Conservation (phyloP, 2,888 invertebrate species). For the Scaptomyza cyrtandrae region DNA sequence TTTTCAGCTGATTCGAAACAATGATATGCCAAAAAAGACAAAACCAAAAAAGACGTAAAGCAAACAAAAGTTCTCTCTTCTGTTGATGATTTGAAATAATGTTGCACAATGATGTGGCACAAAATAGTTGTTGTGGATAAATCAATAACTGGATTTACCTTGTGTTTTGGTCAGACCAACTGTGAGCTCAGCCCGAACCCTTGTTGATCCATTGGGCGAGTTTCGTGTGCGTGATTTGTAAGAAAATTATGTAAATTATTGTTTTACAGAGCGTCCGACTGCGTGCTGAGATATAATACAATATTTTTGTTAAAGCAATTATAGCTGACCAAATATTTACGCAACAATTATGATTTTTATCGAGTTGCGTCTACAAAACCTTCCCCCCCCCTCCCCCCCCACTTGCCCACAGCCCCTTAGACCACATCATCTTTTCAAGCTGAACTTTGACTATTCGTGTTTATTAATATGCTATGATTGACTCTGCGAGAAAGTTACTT, state of each 20-base stretch:
- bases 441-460: constrained; percentile 33
- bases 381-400: neutral
- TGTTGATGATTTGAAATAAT: constrained; percentile 67
- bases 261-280: constrained; percentile 54
- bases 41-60: constrained; percentile 23
- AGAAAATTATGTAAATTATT: constrained; percentile 77
- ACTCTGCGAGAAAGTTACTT: constrained; percentile 31
- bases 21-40: constrained; percentile 64
- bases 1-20: constrained; percentile 55
- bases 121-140: constrained; percentile 56
- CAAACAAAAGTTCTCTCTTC: constrained; percentile 51
- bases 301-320: constrained; percentile 74
- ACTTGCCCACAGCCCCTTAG: no score
- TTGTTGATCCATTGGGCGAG: constrained; percentile 19
- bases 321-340: constrained; percentile 78
- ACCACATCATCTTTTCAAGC: neutral
- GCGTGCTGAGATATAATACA: constrained; percentile 48
- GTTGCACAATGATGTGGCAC: constrained; percentile 72
- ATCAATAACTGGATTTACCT: constrained; percentile 64
- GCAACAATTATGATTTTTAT: constrained; percentile 77
- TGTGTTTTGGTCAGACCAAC: constrained; percentile 23
- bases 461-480: constrained; percentile 28
- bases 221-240: constrained; percentile 72
- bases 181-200: constrained; percentile 13
- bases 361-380: constrained; percentile 4